Evolutionary conservation across 2,797 vertebrate species (phyloP).

Genomic region (Orestias chungarensis): DNA sequence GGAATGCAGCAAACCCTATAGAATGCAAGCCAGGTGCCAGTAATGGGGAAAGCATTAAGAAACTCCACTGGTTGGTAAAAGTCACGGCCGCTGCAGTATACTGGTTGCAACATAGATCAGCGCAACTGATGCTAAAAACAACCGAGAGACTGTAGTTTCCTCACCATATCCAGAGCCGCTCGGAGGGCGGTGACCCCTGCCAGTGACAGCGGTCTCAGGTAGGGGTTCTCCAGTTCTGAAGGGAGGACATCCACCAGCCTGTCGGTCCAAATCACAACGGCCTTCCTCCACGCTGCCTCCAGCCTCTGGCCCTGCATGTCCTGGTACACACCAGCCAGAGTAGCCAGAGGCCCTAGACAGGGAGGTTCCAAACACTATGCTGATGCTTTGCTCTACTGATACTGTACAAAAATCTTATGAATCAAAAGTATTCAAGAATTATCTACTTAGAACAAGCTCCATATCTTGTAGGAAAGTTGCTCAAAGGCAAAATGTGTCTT

Average conservation of each 20-base stretch:
- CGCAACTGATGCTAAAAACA: background rate
- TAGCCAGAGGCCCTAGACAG: conserved; percentile 82
- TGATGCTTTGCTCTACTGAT: background rate
- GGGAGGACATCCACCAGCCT: conserved; percentile 74
- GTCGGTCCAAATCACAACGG: conserved; percentile 64
- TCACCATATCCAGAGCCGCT: conserved; percentile 80
- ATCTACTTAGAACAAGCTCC: too few relatives aligned
- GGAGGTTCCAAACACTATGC: background rate
- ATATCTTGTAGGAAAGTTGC: too few relatives aligned
- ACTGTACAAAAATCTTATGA: too few relatives aligned
- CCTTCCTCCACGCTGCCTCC: conserved; percentile 80
- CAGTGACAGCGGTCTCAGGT: conserved; percentile 75
- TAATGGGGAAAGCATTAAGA: background rate
- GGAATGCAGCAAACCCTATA: background rate
- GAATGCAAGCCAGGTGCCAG: background rate
- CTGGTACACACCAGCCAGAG: conserved; percentile 85
- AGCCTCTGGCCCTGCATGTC: conserved; percentile 81
- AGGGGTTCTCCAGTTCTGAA: conserved; percentile 72
- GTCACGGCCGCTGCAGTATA: background rate
- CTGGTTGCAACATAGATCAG: background rate
- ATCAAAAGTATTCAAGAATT: too few relatives aligned
- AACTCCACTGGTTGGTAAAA: background rate
- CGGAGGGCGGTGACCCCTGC: conserved; percentile 57
- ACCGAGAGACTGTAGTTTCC: conserved; percentile 28
- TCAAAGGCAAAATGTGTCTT: too few relatives aligned